Base-by-base conservation (phyloP, 2,113 vertebrate genomes). In the Progne subis region DNA sequence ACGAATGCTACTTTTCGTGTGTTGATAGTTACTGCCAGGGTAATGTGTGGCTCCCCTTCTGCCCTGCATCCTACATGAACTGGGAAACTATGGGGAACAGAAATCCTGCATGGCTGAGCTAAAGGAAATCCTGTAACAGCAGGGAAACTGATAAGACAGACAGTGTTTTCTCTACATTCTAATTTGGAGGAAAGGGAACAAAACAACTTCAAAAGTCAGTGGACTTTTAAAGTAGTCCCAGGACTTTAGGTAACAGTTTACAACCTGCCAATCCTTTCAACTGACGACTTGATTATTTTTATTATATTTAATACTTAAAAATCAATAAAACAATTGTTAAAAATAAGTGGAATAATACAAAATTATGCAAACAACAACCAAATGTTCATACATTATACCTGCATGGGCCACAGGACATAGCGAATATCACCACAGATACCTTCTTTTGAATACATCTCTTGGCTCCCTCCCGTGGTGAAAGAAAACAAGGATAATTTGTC, bases 361-460 rank as follows among this genome's bases (percentile, higher is more conserved):
- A 64, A 13, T 20, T 24, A 46, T 11, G 14, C 52, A 44, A 46
- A 65, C 4, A 39, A 4, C 11, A 17, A 32, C 1, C 2, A 83
- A 52, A 34, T 56, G 43, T 77, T 47, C 21, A 19, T 32, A 13
- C 21, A 8, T 20, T 70, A 43, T 98, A 98, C 98, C 97, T 98
- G 98, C 56, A 98, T 96, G 18, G 97, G 98, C 98, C 98, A 98
- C n/a, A 98, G 94, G 49, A 98, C 41, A 67, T 96, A 98, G 20
- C 95, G 97, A 68, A 98, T 93, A 56, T 98, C 95, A 23, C 97
- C 97, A 2, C 9, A 41, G 17, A 85, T 56, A 15, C 95, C 47
- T 6, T 28, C 53, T 13, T 95, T 96, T 19, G 85, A 37, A 79
- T 92, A 98, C 87, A 95, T 91, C 39, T 96, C 88, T 7, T 60